Percentiles rank a stretch among this genome's conserved stretches.
Evolutionary conservation across 1,140 invertebrate genomes (phyloP).

Genomic region (Bombus vancouverensis): DNA sequence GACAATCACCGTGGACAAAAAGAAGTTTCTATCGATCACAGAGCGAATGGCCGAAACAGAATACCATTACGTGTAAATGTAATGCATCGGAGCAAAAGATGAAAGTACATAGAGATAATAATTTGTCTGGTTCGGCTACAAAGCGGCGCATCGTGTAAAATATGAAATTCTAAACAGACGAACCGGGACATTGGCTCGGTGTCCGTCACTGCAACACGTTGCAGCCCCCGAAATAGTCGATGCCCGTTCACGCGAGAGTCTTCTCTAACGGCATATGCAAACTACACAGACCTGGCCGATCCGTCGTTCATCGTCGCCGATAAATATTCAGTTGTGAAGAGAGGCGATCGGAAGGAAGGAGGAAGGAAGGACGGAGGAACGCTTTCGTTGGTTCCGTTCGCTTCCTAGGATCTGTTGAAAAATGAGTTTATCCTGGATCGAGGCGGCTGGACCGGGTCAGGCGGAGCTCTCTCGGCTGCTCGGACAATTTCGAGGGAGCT

Average conservation of each 20-base stretch:
- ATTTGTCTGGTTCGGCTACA: constrained; percentile 6
- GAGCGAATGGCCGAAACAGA: neutral
- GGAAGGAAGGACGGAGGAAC: constrained; percentile 10
- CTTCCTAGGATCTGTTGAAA: constrained; percentile 43
- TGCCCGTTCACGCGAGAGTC: neutral
- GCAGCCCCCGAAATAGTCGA: constrained; percentile 17
- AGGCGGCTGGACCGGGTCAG: constrained; percentile 2
- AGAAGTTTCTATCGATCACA: neutral
- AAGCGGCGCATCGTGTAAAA: constrained; percentile 35
- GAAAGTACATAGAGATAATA: constrained; percentile 12
- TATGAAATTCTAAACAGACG: constrained; percentile 48
- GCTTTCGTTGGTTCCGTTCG: constrained; percentile 25
- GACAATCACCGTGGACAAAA: too few relatives aligned
- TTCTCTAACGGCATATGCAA: constrained; percentile 29
- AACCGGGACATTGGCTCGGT: constrained; percentile 10
- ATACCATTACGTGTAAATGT: neutral
- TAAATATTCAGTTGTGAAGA: constrained; percentile 46
- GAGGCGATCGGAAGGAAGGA: constrained; percentile 1
- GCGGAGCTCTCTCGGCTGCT: neutral
- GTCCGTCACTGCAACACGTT: constrained; percentile 46
- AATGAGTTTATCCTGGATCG: constrained; percentile 52
- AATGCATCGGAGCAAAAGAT: neutral
- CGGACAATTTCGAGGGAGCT: constrained; percentile 46
- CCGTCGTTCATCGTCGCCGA: constrained; percentile 41
- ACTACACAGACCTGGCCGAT: constrained; percentile 8